These are phyloP conservation scores for Tupiocoris notatus DNA, from an alignment of 2,888 invertebrate genomes.

Conservation along the genomic window DNA sequence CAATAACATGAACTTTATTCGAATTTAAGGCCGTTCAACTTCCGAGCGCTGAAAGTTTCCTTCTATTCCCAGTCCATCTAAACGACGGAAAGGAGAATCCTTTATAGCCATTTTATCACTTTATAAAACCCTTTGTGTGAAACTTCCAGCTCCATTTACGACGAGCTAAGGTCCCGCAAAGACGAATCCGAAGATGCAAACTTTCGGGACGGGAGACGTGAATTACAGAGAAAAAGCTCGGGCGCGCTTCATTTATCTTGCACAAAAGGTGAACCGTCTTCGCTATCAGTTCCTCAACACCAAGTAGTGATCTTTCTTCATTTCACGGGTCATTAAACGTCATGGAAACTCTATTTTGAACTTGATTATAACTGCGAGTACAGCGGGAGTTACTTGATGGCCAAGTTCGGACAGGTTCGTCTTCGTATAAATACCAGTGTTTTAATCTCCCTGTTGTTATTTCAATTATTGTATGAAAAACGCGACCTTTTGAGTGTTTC, in stretches of 20 bases:
- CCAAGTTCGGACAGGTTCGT: no score
- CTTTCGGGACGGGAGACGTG: neutral
- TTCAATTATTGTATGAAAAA: no score
- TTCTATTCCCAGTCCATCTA: neutral
- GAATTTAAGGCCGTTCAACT: neutral
- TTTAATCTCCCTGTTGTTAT: no score
- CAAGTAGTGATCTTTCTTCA: neutral
- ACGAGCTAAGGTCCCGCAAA: neutral
- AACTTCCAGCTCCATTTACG: neutral
- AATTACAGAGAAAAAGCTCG: neutral
- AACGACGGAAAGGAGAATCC: neutral
- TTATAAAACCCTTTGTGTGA: neutral
- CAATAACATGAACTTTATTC: no score
- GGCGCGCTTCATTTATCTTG: neutral
- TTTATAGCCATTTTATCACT: neutral
- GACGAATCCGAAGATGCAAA: neutral
- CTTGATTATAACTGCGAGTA: neutral
- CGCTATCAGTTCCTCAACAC: neutral
- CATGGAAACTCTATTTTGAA: neutral
- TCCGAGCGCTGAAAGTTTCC: neutral
- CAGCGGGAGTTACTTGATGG: no score
- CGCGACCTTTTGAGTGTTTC: no score
- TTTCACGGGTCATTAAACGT: neutral
- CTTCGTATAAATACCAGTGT: no score
- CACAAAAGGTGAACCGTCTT: neutral